Evolutionary conservation across 1,140 invertebrate species (phyloP), one percentile per base, ranked within the genome.

Genomic region (Diabrotica virgifera): DNA sequence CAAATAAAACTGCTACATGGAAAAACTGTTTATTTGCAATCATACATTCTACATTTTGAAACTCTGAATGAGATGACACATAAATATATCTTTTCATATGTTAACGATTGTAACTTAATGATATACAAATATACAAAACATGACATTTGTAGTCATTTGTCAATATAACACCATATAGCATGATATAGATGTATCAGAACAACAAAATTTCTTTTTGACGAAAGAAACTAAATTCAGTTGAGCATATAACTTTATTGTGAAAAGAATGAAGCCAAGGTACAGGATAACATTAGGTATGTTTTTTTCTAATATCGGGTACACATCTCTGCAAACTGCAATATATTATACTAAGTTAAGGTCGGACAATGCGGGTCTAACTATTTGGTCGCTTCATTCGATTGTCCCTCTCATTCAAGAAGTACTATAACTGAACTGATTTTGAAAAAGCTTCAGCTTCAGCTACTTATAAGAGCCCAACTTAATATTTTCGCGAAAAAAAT

Each of bases 11-110:
- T 46, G 40, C n/a, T 46, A 46, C 40, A 46, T 46, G 40, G 40
- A 57, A 57, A 57, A 57, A n/a, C 36, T 40, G 8, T 75, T 74
- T 73, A 72, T 75, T 75, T 75, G 69, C 72, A 75, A 75, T 65
- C 72, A 73, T 69, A 75, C 72, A 65, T 63, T 73, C 68, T 70
- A 75, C 72, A 72, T 75, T 75, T 75, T 55, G 35, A n/a, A 57
- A 57, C 55, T 57, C 35, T 36, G 55, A 57, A 57, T 57, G n/a
- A 37, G 11, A 57, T 57, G 55, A 57, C 55, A 57, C 55, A 36
- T 57, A 57, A 36, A 37, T 57, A 57, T 57, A 36, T 36, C 36
- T 36, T 57, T 36, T 57, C 36, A 57, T 57, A 55, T 36, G 13
- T 55, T 14, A 55, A 55, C 53, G 55, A 37, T 36, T 57, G 11